Percentiles rank a stretch among this genome's conserved stretches.
Conservation (phyloP, 2,113 vertebrate genomes). For the Hipposideros armiger region DNA sequence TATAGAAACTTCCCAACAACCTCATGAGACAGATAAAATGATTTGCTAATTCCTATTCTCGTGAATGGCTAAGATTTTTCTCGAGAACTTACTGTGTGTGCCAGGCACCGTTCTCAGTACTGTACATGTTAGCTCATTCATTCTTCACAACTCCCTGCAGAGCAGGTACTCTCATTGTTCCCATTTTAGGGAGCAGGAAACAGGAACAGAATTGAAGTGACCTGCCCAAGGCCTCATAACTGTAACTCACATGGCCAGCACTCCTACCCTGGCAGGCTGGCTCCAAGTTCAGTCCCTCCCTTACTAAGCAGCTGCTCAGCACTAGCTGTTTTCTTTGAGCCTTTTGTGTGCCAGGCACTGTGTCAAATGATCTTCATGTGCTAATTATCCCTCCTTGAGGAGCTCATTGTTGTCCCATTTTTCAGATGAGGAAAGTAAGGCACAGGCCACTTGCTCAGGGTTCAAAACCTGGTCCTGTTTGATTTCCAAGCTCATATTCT, state of each 20-base stretch:
- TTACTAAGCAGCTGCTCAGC: neutral
- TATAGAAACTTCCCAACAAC: neutral
- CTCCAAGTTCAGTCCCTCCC: neutral
- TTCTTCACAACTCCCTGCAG: neutral
- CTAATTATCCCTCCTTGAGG: neutral
- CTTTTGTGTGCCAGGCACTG: neutral
- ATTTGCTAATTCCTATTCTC: neutral
- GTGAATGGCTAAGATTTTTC: neutral
- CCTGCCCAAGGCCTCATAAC: neutral
- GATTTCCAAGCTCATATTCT: neutral
- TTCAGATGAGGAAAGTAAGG: slow-evolving; percentile 17
- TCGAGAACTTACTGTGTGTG: neutral
- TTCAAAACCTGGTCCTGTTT: neutral
- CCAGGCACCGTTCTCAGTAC: neutral
- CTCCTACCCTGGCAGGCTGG: neutral
- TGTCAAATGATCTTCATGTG: neutral
- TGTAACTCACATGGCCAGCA: neutral
- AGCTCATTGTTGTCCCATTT: neutral
- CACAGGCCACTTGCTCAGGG: neutral
- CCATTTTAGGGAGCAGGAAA: neutral
- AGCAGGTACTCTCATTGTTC: neutral
- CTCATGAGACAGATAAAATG: neutral
- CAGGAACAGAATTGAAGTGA: neutral
- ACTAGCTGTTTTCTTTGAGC: neutral
- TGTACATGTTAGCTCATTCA: neutral